Percentiles rank a stretch among this genome's conserved stretches.
Evolutionary conservation across 2,888 invertebrate species (phyloP).

Genomic region (Phania funesta): DNA sequence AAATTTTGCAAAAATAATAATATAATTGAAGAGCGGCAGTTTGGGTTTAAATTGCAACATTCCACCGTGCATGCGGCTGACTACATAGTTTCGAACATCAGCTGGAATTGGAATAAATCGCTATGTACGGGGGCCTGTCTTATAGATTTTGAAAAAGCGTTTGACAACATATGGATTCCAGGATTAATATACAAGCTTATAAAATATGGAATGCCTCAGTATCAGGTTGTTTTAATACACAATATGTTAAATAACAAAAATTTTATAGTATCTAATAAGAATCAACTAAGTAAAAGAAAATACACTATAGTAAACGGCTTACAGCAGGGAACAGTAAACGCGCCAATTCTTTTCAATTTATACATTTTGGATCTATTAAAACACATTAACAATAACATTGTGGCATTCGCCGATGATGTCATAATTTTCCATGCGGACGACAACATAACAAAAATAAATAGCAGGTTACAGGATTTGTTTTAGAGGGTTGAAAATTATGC

Average conservation of each 20-base stretch:
- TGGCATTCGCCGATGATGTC: too few species aligned
- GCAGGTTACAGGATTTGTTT: too few species aligned
- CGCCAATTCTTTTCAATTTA: conserved; percentile 5
- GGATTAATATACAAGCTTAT: conserved; percentile 9
- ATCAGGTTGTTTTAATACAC: too few species aligned
- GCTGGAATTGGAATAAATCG: conserved; percentile 37
- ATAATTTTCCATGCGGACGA: too few species aligned
- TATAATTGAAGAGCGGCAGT: too few species aligned
- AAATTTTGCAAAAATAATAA: too few species aligned
- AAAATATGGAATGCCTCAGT: background rate
- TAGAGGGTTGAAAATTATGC: too few species aligned
- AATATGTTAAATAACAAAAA: too few species aligned
- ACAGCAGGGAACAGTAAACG: background rate
- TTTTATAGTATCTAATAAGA: background rate
- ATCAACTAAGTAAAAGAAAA: background rate
- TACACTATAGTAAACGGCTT: background rate
- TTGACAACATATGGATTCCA: too few species aligned
- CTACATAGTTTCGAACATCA: conserved; percentile 4
- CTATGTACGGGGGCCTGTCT: conserved; percentile 13
- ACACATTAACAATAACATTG: too few species aligned
- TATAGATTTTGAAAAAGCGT: conserved; percentile 38
- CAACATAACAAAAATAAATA: too few species aligned
- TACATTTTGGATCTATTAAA: conserved; percentile 12
- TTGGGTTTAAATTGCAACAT: too few species aligned
- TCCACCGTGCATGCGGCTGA: background rate